A percentile compares a stretch with the other conserved stretches of the same genome.
Conservation (phyloP, 2,797 vertebrate species). For the Amniataba percoides region DNA sequence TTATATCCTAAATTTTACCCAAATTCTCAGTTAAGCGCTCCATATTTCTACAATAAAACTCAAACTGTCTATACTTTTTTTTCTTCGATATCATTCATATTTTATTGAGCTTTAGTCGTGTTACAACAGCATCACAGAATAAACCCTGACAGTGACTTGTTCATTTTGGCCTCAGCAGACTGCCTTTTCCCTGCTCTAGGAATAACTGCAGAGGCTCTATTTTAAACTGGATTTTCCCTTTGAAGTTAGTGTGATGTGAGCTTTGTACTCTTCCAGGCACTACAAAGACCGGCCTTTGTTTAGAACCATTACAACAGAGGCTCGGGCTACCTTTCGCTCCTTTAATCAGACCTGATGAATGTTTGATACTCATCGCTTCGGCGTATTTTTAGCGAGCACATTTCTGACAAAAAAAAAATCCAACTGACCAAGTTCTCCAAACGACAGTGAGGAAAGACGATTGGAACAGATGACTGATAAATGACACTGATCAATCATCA, state of each 20-base stretch:
- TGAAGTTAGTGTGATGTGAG: conserved; percentile 24
- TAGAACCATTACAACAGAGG: conserved; percentile 1
- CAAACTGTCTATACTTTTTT: not conserved
- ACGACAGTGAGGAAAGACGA: not conserved
- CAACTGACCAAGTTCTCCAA: not conserved
- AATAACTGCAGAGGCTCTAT: not conserved
- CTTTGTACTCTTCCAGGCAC: conserved; percentile 10
- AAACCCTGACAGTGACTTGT: conserved; percentile 16
- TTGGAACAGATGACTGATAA: conserved; percentile 4
- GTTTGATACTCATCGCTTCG: conserved; percentile 4
- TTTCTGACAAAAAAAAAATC: not conserved
- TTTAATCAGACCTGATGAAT: conserved; percentile 25
- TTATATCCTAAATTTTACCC: not conserved
- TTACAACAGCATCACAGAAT: conserved; percentile 12
- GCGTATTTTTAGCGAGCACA: not conserved
- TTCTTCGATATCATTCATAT: not conserved
- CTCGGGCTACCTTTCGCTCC: not conserved
- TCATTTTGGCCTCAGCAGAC: not conserved
- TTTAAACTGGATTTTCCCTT: conserved; percentile 25
- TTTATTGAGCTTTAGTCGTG: conserved; percentile 10
- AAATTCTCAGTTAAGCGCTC: not conserved
- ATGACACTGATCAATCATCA: too few relatives aligned
- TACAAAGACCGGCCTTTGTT: conserved; percentile 40
- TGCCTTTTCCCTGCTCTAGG: not conserved
- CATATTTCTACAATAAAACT: not conserved